Conservation (phyloP, 2,888 invertebrate genomes). For the Amaurobius ferox region DNA sequence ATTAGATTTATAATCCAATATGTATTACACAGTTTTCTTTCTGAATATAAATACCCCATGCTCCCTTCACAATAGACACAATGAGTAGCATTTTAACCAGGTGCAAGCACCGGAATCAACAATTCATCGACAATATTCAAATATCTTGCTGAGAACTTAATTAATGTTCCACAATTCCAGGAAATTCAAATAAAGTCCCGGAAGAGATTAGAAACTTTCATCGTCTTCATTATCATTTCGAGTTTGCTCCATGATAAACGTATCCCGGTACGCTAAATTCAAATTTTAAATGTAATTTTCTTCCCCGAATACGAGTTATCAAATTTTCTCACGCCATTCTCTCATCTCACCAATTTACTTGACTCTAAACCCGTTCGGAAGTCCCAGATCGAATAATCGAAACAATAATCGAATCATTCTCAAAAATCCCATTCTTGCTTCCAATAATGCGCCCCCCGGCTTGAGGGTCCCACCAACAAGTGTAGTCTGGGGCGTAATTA, state of each 20-base stretch:
- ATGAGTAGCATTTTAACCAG: too few species aligned
- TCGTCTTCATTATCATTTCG: not conserved
- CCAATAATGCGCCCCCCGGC: constrained; percentile 19
- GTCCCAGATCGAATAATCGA: constrained; percentile 31
- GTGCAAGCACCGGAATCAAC: not conserved
- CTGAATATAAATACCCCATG: too few species aligned
- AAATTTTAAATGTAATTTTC: constrained; percentile 5
- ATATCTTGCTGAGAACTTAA: not conserved
- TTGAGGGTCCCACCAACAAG: constrained; percentile 37
- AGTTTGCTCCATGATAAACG: not conserved
- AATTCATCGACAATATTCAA: not conserved
- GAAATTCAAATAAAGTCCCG: not conserved
- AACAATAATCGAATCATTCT: constrained; percentile 49
- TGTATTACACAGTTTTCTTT: too few species aligned
- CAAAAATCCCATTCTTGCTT: constrained; percentile 25
- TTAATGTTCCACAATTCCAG: not conserved
- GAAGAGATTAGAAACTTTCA: not conserved
- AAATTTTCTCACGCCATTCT: not conserved
- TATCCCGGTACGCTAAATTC: not conserved
- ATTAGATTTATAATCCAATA: too few species aligned
- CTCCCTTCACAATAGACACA: too few species aligned
- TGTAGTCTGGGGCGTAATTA: constrained; percentile 57
- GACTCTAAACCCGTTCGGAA: not conserved
- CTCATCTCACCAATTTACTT: constrained; percentile 8
- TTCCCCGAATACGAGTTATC: not conserved